These are phyloP conservation scores for Pogonognathellus flavescens DNA, from an alignment of 1,140 invertebrate species.

Conservation along the genomic window DNA sequence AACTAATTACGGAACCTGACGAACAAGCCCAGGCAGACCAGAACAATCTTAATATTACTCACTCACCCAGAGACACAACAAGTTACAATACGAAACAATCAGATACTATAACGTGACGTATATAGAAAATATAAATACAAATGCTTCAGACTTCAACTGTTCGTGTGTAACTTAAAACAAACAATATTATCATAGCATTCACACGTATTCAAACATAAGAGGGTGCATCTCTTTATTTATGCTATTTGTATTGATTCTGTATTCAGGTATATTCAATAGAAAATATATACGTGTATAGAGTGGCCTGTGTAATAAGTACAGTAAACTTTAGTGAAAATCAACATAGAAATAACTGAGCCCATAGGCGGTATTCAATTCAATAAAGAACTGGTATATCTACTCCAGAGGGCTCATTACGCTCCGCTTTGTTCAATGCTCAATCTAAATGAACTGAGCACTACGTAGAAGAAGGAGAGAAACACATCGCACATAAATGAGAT, in stretches of 20 bases:
- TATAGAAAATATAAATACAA: not conserved
- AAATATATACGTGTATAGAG: not conserved
- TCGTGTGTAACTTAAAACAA: not conserved
- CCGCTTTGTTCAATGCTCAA: conserved; percentile 19
- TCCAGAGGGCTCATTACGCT: conserved; percentile 42
- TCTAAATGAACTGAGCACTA: not conserved
- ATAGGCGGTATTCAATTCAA: conserved; percentile 39
- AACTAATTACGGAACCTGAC: conserved; percentile 42
- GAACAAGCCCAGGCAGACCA: not conserved
- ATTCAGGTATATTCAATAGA: not conserved
- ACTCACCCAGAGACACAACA: not conserved
- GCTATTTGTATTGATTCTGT: too few species aligned
- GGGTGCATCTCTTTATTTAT: not conserved
- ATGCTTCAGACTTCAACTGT: too few species aligned
- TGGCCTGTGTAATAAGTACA: not conserved
- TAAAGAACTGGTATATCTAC: conserved; percentile 50
- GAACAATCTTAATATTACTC: too few species aligned
- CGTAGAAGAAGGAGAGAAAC: not conserved
- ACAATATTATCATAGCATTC: not conserved
- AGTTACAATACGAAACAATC: not conserved
- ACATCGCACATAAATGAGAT: conserved; percentile 4
- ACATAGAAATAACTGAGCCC: conserved; percentile 14
- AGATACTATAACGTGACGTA: not conserved
- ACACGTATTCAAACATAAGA: not conserved
- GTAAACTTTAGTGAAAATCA: conserved; percentile 25